phyloP scores from a whole-genome alignment of 2,113 vertebrate species.

The Tychaedon coryphoeus region DNA sequence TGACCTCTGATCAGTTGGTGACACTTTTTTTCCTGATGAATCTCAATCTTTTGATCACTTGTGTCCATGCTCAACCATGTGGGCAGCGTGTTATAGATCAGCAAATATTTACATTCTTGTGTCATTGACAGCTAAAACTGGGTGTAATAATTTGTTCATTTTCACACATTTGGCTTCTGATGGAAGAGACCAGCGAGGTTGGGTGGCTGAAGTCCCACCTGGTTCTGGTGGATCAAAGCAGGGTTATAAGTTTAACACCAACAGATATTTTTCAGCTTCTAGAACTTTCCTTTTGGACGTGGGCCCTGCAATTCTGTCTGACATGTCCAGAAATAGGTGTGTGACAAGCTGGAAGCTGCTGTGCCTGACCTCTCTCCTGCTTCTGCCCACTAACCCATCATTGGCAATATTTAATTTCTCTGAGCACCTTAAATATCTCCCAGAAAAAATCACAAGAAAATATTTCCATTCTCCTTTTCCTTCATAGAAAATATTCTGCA shows the following conservation, averaged over 20 bases:
- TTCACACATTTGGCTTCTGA: background rate
- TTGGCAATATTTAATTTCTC: background rate
- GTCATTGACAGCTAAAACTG: background rate
- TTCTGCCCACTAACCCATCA: background rate
- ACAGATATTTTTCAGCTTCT: background rate
- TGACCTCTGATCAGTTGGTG: background rate
- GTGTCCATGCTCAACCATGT: rapidly evolving
- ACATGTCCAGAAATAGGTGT: background rate
- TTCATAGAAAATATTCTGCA: background rate
- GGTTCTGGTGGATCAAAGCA: background rate
- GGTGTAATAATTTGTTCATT: background rate
- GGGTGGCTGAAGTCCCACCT: background rate
- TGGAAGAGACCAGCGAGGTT: background rate
- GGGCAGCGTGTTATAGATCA: background rate
- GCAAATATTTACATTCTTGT: background rate
- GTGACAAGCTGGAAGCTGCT: background rate
- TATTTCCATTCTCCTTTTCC: background rate
- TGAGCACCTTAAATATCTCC: background rate
- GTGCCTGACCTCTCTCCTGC: background rate
- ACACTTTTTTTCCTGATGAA: background rate
- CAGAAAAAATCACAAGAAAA: background rate
- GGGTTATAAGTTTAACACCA: background rate
- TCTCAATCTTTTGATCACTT: background rate
- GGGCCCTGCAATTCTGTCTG: background rate
- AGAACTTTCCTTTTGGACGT: background rate